These are phyloP conservation scores for Catamblyrhynchus diadema DNA, from an alignment of 2,797 vertebrate species.

Conservation along the genomic window DNA sequence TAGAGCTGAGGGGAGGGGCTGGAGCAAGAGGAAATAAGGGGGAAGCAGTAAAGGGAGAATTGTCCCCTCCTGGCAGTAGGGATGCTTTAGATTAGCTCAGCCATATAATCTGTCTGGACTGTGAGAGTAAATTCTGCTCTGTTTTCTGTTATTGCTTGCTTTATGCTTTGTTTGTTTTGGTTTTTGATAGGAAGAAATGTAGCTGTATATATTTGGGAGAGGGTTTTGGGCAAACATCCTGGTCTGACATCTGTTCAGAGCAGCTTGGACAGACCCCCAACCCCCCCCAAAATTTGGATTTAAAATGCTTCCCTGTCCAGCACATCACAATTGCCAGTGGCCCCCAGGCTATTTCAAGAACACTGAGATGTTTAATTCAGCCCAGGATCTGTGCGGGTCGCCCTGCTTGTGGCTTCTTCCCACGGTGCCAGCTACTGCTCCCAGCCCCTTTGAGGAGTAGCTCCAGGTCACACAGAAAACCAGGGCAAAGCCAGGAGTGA, in stretches of 20 bases:
- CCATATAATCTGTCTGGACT: slow-evolving; percentile 17
- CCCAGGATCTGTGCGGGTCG: neutral
- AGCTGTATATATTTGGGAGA: slow-evolving; percentile 37
- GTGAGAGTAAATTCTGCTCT: slow-evolving; percentile 33
- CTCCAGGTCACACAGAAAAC: neutral
- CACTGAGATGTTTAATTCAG: neutral
- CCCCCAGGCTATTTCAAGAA: neutral
- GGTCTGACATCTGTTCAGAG: slow-evolving; percentile 42
- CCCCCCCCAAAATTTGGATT: neutral
- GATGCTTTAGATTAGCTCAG: slow-evolving; percentile 45
- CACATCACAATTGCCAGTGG: neutral
- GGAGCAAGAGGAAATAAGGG: neutral
- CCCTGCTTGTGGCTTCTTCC: neutral
- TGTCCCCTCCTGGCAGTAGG: neutral
- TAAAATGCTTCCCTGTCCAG: neutral
- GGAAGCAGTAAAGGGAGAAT: neutral
- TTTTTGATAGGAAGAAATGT: slow-evolving; percentile 57
- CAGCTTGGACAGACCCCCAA: neutral
- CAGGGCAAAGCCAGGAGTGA: neutral
- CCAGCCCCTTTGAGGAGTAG: neutral
- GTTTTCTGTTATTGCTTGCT: slow-evolving; percentile 63
- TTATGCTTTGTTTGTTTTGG: slow-evolving; percentile 54
- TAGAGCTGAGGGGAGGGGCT: neutral
- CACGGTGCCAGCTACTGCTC: neutral
- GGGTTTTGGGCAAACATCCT: slow-evolving; percentile 55